These are phyloP conservation scores for Crioceris asparagi DNA, from an alignment of 2,888 invertebrate species.

Conservation along the genomic window DNA sequence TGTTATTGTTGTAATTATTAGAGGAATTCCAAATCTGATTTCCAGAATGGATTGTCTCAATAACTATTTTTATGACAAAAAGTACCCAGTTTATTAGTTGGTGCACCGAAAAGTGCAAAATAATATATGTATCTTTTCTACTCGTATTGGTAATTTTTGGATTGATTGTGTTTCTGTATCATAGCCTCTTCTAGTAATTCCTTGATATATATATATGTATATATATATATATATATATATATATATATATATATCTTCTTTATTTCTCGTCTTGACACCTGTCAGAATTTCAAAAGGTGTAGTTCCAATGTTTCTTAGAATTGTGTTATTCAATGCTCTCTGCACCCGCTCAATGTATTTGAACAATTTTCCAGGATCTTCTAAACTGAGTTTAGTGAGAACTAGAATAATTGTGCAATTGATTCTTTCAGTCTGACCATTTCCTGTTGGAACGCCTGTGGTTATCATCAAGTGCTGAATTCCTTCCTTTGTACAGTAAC, in stretches of 20 bases:
- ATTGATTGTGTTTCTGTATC: too few relatives aligned
- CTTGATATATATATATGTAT: conserved; percentile 6
- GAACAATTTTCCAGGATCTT: conserved; percentile 12
- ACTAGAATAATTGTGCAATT: conserved; percentile 11
- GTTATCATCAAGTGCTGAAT: conserved; percentile 27
- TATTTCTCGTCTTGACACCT: conserved; percentile 20
- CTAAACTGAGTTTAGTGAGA: conserved; percentile 9
- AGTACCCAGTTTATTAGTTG: too few relatives aligned
- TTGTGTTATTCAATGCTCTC: not conserved
- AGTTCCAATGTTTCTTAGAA: not conserved
- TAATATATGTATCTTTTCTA: too few relatives aligned
- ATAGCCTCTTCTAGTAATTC: conserved; percentile 11
- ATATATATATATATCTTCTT: conserved; percentile 20
- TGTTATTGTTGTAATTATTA: too few relatives aligned
- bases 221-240: too few relatives aligned
- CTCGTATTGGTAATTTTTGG: too few relatives aligned
- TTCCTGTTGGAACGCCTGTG: conserved; percentile 28
- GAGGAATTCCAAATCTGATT: too few relatives aligned
- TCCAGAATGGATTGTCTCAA: too few relatives aligned
- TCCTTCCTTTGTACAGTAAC: conserved; percentile 28
- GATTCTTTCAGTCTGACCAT: conserved; percentile 31
- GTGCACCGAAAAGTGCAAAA: too few relatives aligned
- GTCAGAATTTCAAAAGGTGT: conserved; percentile 21
- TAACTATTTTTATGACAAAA: too few relatives aligned
- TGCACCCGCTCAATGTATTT: not conserved